These are phyloP conservation scores for Vandiemenella viatica DNA, from an alignment of 2,888 invertebrate species.

Conservation along the genomic window DNA sequence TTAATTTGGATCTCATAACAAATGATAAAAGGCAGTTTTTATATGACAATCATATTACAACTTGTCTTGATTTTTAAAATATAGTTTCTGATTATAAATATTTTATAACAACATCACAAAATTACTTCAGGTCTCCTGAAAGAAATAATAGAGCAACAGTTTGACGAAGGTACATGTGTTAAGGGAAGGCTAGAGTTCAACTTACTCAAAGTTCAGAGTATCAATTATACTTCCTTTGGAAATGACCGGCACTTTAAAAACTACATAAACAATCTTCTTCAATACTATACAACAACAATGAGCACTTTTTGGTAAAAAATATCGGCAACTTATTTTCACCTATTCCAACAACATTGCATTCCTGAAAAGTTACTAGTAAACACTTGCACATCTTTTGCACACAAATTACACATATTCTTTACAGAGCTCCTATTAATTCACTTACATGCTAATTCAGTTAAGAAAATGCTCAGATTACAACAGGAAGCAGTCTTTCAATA, in stretches of 20 bases:
- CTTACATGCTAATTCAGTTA: background rate
- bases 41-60: background rate
- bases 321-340: conserved; percentile 14
- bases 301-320: conserved; percentile 53
- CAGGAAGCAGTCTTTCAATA: conserved; percentile 2
- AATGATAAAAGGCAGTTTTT: background rate
- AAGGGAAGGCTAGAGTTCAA: too few species aligned
- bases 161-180: background rate
- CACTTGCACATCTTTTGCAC: background rate
- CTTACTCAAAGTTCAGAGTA: background rate
- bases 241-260: conserved; percentile 2
- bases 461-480: background rate
- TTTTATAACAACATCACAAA: background rate
- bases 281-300: conserved; percentile 40
- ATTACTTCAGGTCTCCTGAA: background rate
- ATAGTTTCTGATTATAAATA: background rate
- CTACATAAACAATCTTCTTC: background rate
- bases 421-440: background rate
- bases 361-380: background rate
- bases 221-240: background rate
- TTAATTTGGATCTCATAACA: too few species aligned
- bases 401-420: background rate
- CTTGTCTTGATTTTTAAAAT: background rate
- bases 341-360: conserved; percentile 9
- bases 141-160: background rate